Conservation (phyloP, 2,888 invertebrate species). For the Macrophya alboannulata region DNA sequence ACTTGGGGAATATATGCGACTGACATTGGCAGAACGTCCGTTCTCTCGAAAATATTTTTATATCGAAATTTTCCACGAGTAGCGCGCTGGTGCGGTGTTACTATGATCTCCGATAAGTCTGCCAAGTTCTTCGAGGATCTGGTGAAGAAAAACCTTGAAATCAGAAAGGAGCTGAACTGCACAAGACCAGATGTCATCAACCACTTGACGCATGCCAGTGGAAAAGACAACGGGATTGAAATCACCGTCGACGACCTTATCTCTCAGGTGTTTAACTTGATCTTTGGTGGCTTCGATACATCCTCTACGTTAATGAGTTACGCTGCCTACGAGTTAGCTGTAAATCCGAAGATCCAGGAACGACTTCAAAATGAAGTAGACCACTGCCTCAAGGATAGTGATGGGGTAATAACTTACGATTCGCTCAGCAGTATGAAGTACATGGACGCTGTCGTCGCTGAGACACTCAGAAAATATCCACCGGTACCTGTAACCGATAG, state of each 20-base stretch:
- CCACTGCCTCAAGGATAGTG: constrained; percentile 57
- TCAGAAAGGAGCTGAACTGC: constrained; percentile 55
- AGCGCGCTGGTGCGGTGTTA: constrained; percentile 57
- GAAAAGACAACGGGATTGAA: constrained; percentile 63
- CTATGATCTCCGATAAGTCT: constrained; percentile 55
- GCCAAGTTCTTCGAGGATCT: constrained; percentile 59
- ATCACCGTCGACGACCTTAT: constrained; percentile 79
- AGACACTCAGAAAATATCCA: constrained; percentile 82
- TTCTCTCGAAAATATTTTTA: constrained; percentile 11
- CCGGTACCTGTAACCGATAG: constrained; percentile 81
- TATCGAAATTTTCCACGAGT: constrained; percentile 10
- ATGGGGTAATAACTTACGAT: constrained; percentile 67
- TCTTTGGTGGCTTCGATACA: constrained; percentile 73
- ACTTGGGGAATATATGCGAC: constrained; percentile 68
- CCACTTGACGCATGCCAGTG: constrained; percentile 81
- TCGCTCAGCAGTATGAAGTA: constrained; percentile 68
- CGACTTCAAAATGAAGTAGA: constrained; percentile 76
- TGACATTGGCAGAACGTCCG: constrained; percentile 57
- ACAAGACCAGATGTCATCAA: constrained; percentile 82
- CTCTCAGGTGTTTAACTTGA: constrained; percentile 78
- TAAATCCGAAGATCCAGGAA: constrained; percentile 79
- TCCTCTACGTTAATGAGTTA: constrained; percentile 69
- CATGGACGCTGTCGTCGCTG: constrained; percentile 75
- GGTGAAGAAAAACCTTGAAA: constrained; percentile 58
- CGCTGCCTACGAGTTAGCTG: constrained; percentile 67